Percentiles rank a stretch among this genome's conserved stretches.
These are phyloP conservation scores for Stenodera caucasica DNA, from an alignment of 2,888 invertebrate genomes.

Conservation along the genomic window DNA sequence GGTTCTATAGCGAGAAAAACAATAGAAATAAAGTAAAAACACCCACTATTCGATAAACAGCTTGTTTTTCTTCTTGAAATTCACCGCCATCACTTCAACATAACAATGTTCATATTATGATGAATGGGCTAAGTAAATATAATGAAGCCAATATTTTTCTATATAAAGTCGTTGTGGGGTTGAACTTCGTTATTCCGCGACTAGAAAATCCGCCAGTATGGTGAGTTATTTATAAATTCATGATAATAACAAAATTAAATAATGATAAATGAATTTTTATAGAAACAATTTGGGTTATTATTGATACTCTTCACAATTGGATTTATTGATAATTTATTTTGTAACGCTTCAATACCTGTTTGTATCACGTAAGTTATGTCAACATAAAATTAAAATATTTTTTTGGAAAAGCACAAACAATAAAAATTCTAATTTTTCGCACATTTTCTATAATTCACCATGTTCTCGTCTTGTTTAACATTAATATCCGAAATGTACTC, in stretches of 20 bases:
- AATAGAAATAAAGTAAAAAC: constrained; percentile 1
- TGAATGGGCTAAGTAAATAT: constrained; percentile 29
- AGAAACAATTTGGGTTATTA: constrained; percentile 1
- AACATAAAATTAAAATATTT: background rate
- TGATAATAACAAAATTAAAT: background rate
- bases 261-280: constrained; percentile 8
- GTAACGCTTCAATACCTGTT: constrained; percentile 23
- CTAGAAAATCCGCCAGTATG: background rate
- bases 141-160: constrained; percentile 28
- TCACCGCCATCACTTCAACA: background rate
- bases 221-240: background rate
- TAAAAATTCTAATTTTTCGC: background rate
- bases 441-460: background rate
- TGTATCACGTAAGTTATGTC: constrained; percentile 30
- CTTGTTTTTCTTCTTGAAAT: constrained; percentile 19
- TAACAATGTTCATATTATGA: constrained; percentile 21
- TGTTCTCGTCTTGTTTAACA: background rate
- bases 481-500: background rate
- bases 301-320: background rate
- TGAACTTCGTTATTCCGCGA: background rate
- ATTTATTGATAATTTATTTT: constrained; percentile 9
- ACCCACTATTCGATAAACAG: constrained; percentile 17
- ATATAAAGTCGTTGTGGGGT: constrained; percentile 29
- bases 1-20: too few species aligned
- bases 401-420: background rate